phyloP scores from a whole-genome alignment of 2,113 vertebrate species.

The Anarrhichthys ocellatus region DNA sequence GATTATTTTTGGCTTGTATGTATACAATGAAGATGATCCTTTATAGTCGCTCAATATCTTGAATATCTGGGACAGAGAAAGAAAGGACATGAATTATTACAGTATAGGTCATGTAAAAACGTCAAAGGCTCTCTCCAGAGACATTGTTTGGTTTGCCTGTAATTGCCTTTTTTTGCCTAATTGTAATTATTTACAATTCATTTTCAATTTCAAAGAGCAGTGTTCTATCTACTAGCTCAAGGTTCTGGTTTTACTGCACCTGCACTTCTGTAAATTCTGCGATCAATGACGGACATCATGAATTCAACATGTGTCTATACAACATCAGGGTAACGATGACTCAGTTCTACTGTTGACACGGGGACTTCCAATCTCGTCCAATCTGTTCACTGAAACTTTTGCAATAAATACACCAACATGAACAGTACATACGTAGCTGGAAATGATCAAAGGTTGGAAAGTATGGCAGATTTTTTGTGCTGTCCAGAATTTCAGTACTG shows the following conservation, averaged over 20 bases:
- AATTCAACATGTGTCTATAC: not conserved
- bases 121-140: too few relatives aligned
- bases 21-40: conserved; percentile 16
- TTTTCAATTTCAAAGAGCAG: not conserved
- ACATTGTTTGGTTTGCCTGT: too few relatives aligned
- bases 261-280: not conserved
- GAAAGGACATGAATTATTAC: not conserved
- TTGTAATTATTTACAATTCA: not conserved
- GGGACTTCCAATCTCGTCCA: conserved; percentile 20
- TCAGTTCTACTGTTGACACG: conserved; percentile 19
- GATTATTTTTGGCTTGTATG: conserved; percentile 22
- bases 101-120: too few relatives aligned
- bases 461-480: not conserved
- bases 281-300: not conserved
- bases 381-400: conserved; percentile 1
- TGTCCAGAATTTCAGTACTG: conserved; percentile 25
- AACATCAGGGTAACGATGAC: not conserved
- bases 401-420: not conserved
- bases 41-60: conserved; percentile 11
- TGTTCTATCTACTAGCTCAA: not conserved
- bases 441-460: conserved; percentile 12
- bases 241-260: not conserved
- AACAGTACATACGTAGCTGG: not conserved
- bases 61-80: conserved; percentile 44
- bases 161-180: not conserved